These are phyloP conservation scores for Charadrius vociferus DNA, from an alignment of 2,113 vertebrate genomes.

Conservation along the genomic window DNA sequence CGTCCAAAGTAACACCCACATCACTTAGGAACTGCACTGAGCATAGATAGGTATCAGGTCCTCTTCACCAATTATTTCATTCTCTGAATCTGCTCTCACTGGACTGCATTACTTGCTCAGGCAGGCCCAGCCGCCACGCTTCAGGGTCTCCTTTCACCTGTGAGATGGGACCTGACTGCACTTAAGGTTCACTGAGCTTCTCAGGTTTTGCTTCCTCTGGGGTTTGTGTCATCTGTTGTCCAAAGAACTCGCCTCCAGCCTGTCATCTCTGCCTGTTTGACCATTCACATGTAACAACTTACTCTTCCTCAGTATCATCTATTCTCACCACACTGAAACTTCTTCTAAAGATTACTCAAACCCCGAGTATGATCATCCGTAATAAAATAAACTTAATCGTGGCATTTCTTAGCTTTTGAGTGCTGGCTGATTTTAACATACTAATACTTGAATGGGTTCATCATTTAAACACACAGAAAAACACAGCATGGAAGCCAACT, in stretches of 20 bases:
- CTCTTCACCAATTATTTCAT: background rate
- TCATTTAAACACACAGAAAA: background rate
- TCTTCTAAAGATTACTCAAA: background rate
- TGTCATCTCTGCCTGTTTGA: background rate
- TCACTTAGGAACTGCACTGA: background rate
- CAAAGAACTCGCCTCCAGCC: background rate
- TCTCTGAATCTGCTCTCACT: background rate
- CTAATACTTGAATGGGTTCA: background rate
- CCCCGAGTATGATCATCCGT: background rate
- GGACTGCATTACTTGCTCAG: background rate
- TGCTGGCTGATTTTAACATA: background rate
- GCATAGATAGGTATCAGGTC: background rate
- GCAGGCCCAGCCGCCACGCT: background rate
- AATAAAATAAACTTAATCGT: background rate
- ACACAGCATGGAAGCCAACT: background rate
- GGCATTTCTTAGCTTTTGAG: background rate
- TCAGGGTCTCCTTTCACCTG: background rate
- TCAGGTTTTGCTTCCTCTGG: background rate
- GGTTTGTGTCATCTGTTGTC: background rate
- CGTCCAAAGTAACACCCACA: background rate
- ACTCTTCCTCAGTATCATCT: background rate
- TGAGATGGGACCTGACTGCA: background rate
- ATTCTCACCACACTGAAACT: background rate
- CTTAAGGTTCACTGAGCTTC: background rate
- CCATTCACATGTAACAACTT: background rate